phyloP scores from a whole-genome alignment of 1,140 invertebrate species.

The Nasonia vitripennis region DNA sequence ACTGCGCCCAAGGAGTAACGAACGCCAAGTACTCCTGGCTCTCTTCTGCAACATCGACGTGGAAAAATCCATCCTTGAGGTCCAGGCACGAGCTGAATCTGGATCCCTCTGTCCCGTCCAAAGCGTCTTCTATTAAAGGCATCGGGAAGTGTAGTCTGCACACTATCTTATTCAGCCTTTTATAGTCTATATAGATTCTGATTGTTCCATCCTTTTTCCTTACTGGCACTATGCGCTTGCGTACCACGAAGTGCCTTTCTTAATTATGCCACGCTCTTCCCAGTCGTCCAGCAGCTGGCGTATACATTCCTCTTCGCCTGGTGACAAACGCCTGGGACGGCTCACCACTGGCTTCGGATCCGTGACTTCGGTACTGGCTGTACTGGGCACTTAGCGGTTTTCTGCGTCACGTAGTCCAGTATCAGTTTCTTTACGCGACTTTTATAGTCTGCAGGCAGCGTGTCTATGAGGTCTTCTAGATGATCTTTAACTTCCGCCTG shows the following conservation, averaged over 20 bases:
- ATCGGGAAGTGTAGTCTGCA: background rate
- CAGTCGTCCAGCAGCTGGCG: conserved; percentile 41
- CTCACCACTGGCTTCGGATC: background rate
- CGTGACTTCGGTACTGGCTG: conserved; percentile 17
- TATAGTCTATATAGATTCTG: conserved; percentile 16
- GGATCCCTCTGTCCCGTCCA: background rate
- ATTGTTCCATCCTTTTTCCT: background rate
- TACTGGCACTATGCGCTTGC: background rate
- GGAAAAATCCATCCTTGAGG: conserved; percentile 38
- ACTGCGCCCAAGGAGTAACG: conserved; percentile 19
- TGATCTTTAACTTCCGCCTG: background rate
- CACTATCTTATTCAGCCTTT: background rate
- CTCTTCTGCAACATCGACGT: conserved; percentile 4
- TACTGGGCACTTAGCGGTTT: background rate
- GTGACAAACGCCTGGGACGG: conserved; percentile 42
- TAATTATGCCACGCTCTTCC: conserved; percentile 22
- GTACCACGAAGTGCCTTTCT: conserved; percentile 19
- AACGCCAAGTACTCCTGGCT: conserved; percentile 38
- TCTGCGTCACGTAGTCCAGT: conserved; percentile 18
- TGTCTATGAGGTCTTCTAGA: background rate
- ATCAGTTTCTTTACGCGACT: conserved; percentile 23
- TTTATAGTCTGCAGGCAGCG: background rate
- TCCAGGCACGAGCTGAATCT: background rate
- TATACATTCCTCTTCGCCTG: conserved; percentile 34
- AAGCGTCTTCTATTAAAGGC: background rate